These are phyloP conservation scores for Microcaecilia unicolor DNA, from an alignment of 2,797 vertebrate genomes.

Conservation along the genomic window DNA sequence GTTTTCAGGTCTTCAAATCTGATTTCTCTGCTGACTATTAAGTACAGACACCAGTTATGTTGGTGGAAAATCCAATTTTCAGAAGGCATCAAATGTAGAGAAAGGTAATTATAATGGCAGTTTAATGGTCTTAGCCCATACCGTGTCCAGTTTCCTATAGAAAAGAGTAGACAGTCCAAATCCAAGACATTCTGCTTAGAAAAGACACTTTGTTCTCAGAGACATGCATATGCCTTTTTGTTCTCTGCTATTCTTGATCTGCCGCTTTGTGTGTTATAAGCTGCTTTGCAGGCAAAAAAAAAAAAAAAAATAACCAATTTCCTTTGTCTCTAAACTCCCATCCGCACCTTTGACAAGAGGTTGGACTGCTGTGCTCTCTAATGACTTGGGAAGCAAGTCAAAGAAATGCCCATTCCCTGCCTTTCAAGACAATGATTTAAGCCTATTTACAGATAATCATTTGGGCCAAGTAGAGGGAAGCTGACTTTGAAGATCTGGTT, in stretches of 20 bases:
- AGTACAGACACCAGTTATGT: no score
- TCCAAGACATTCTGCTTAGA: conserved; percentile 7
- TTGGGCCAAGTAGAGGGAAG: background rate
- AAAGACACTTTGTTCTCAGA: conserved; percentile 7
- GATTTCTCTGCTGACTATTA: no score
- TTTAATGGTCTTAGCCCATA: no score
- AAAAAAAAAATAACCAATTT: background rate
- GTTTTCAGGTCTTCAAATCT: no score
- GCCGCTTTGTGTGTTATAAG: background rate
- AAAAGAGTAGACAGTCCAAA: background rate
- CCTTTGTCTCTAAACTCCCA: background rate
- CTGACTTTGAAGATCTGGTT: conserved; percentile 1
- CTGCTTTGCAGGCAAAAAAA: conserved; percentile 5
- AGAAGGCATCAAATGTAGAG: no score
- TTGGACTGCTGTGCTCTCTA: background rate
- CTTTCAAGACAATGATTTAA: conserved; percentile 2
- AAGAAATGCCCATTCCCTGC: background rate
- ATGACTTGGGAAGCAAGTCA: conserved; percentile 4
- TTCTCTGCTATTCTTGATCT: background rate
- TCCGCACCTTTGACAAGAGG: background rate
- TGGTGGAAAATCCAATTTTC: no score
- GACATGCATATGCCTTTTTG: background rate
- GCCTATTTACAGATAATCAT: conserved; percentile 8
- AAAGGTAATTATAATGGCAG: no score
- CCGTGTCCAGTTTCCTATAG: no score